phyloP scores from a whole-genome alignment of 2,888 invertebrate species.

The Drosophila merina region DNA sequence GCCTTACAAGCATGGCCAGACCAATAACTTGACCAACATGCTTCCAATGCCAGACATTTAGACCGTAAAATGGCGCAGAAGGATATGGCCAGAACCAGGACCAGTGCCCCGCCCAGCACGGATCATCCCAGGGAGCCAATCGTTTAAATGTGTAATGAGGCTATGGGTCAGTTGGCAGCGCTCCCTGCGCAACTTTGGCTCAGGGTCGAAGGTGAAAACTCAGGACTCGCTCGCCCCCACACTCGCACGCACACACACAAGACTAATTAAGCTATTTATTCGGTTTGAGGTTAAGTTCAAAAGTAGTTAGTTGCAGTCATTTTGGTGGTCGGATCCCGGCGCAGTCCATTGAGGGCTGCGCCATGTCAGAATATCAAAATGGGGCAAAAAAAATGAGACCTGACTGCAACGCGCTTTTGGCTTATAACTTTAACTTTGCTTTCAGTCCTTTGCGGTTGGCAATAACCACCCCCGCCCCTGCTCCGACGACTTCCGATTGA shows the following conservation, averaged over 20 bases:
- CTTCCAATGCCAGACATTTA: slow-evolving; percentile 29
- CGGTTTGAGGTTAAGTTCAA: slow-evolving; percentile 77
- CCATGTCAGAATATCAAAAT: slow-evolving; percentile 40
- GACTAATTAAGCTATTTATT: slow-evolving; percentile 78
- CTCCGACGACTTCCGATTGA: neutral
- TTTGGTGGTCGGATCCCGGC: slow-evolving; percentile 24
- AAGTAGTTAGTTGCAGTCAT: slow-evolving; percentile 64
- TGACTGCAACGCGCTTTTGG: slow-evolving; percentile 45
- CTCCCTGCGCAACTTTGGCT: slow-evolving; percentile 7
- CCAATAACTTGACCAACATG: slow-evolving; percentile 25
- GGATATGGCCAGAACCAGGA: slow-evolving; percentile 2
- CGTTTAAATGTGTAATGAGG: slow-evolving; percentile 66
- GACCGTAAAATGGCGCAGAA: neutral
- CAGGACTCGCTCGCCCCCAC: slow-evolving; percentile 24
- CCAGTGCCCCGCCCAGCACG: neutral
- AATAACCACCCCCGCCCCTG: slow-evolving; percentile 15
- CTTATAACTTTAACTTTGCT: slow-evolving; percentile 59
- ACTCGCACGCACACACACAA: slow-evolving; percentile 38
- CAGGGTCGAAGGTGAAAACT: slow-evolving; percentile 42
- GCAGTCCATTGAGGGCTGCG: slow-evolving; percentile 32
- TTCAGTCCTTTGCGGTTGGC: slow-evolving; percentile 58
- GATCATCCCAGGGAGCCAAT: slow-evolving; percentile 31
- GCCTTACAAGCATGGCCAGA: slow-evolving; percentile 18
- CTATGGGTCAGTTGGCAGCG: slow-evolving; percentile 51
- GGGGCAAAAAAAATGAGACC: slow-evolving; percentile 22